These are phyloP conservation scores for Platysternon megacephalum DNA, from an alignment of 2,113 vertebrate genomes.

Conservation along the genomic window DNA sequence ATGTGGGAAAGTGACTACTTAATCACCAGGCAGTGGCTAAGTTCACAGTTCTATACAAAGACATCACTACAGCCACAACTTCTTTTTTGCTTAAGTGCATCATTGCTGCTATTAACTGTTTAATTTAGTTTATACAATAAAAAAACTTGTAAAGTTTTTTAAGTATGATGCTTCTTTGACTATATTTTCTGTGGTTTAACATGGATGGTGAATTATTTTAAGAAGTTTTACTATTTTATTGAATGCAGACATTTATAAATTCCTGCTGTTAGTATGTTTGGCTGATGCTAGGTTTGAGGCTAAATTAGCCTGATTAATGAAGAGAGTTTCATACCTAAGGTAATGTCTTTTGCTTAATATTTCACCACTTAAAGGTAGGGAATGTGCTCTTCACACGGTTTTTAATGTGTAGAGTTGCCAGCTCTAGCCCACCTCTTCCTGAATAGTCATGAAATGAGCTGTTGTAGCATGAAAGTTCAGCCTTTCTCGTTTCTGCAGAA, in stretches of 20 bases:
- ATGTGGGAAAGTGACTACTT: slow-evolving; percentile 1
- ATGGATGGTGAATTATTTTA: slow-evolving; percentile 71
- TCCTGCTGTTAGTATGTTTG: slow-evolving; percentile 65
- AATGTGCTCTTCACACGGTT: slow-evolving; percentile 19
- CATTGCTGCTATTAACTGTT: slow-evolving; percentile 13
- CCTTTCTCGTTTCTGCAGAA: slow-evolving; percentile 32
- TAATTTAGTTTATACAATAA: slow-evolving; percentile 51
- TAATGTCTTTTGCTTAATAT: background rate
- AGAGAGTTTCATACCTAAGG: background rate
- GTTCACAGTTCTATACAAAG: background rate
- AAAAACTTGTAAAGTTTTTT: slow-evolving; percentile 24
- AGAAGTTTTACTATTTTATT: slow-evolving; percentile 69
- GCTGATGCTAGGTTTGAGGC: slow-evolving; percentile 70
- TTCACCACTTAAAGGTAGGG: background rate
- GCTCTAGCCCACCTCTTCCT: slow-evolving; percentile 70
- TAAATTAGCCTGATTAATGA: slow-evolving; percentile 58
- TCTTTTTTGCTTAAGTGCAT: background rate
- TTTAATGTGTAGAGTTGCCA: slow-evolving; percentile 55
- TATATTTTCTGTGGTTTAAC: slow-evolving; percentile 69
- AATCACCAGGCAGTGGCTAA: background rate
- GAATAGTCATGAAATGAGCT: slow-evolving; percentile 65
- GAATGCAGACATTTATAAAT: slow-evolving; percentile 74
- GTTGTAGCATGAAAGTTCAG: slow-evolving; percentile 60
- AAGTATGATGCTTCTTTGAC: slow-evolving; percentile 32
- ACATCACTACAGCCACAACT: background rate